Percentiles rank a stretch among this genome's conserved stretches.
Evolutionary conservation across 2,888 invertebrate species (phyloP).

Genomic region (Prosapia bicincta): DNA sequence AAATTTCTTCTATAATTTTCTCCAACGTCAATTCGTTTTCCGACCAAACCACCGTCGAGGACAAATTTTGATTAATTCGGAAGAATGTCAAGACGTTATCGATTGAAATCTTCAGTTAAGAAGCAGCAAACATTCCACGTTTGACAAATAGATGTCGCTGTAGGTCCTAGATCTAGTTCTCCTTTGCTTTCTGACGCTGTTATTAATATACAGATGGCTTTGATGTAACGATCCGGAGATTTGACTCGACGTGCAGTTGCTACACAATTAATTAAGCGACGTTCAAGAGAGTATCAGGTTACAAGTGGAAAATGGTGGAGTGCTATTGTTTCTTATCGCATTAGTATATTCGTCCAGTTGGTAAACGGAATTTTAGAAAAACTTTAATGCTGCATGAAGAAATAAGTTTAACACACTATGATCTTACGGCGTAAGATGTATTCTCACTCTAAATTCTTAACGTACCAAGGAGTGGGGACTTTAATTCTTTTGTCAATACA

Average conservation of each 20-base stretch:
- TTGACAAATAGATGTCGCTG: constrained; percentile 2
- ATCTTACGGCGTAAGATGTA: too few relatives aligned
- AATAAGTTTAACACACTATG: too few relatives aligned
- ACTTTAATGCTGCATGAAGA: too few relatives aligned
- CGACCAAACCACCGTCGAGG: background rate
- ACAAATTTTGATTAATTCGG: background rate
- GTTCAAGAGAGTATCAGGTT: background rate
- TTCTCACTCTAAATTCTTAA: too few relatives aligned
- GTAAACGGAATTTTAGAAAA: too few relatives aligned
- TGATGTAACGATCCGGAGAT: constrained; percentile 19
- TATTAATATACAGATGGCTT: constrained; percentile 19
- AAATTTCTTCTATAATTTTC: too few relatives aligned
- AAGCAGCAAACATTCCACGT: background rate
- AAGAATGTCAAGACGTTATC: background rate
- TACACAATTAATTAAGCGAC: constrained; percentile 18
- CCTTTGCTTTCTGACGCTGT: constrained; percentile 6
- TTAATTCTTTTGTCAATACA: too few relatives aligned
- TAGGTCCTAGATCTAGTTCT: background rate
- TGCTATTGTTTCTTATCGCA: background rate
- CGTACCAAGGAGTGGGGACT: too few relatives aligned
- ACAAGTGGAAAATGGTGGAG: background rate
- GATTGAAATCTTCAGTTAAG: background rate
- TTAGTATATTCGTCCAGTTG: too few relatives aligned
- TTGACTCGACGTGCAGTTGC: constrained; percentile 8
- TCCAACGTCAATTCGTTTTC: background rate